Percentiles rank a stretch among this genome's conserved stretches.
Evolutionary conservation across 2,888 invertebrate genomes (phyloP).

Genomic region (Apocheima hispidaria): DNA sequence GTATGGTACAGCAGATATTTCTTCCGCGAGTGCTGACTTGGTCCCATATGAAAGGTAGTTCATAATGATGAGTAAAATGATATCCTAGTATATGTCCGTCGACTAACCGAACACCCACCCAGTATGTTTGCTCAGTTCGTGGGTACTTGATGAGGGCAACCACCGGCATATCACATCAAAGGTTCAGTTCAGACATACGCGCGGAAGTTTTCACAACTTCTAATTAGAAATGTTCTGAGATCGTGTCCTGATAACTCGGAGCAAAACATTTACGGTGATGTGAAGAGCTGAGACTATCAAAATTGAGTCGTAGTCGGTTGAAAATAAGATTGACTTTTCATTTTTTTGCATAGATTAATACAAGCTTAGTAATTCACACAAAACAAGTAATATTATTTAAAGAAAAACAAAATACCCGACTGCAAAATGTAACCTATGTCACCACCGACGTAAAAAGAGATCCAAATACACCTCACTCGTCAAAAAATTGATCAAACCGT

Average conservation of each 20-base stretch:
- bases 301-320: background rate
- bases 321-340: background rate
- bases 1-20: too few species aligned
- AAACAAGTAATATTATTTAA: background rate
- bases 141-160: background rate
- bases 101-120: too few species aligned
- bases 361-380: background rate
- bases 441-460: too few species aligned
- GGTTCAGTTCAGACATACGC: background rate
- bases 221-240: conserved; percentile 17
- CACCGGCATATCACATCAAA: background rate
- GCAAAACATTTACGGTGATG: background rate
- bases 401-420: too few species aligned
- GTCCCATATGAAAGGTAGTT: too few species aligned
- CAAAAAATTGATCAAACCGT: too few species aligned
- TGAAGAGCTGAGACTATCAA: background rate
- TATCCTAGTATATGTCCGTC: too few species aligned
- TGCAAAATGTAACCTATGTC: too few species aligned
- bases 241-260: background rate
- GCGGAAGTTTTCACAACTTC: conserved; percentile 12
- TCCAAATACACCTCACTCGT: too few species aligned
- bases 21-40: too few species aligned
- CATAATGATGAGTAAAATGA: too few species aligned
- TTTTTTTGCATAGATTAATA: background rate
- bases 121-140: too few species aligned